A percentile compares a stretch with the other conserved stretches of the same genome.
phyloP scores from a whole-genome alignment of 2,113 vertebrate species.

The Sturnus vulgaris region DNA sequence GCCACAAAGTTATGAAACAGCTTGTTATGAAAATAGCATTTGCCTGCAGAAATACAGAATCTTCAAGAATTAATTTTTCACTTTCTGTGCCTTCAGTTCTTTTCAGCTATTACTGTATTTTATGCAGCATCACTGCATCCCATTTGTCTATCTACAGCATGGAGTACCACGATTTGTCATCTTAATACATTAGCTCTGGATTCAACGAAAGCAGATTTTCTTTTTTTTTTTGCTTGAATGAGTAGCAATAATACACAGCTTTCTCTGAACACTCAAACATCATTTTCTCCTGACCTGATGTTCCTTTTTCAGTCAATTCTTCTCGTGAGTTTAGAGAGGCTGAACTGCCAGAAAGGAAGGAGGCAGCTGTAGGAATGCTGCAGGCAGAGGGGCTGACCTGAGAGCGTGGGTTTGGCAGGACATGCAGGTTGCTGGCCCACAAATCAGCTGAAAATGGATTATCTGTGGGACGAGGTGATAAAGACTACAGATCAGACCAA shows the following conservation, averaged over 20 bases:
- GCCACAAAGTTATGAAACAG: not conserved
- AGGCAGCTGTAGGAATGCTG: not conserved
- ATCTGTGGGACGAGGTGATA: not conserved
- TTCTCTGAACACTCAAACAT: not conserved
- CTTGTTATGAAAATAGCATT: not conserved
- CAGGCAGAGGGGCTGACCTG: not conserved
- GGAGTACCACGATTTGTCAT: not conserved
- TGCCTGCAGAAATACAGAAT: not conserved
- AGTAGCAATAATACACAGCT: not conserved
- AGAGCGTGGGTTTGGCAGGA: not conserved
- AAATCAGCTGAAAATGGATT: conserved; percentile 39
- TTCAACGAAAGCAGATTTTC: not conserved
- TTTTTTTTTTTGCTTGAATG: not conserved
- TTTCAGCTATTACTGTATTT: not conserved
- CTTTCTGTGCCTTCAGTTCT: not conserved
- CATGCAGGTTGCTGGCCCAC: not conserved
- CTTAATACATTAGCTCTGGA: not conserved
- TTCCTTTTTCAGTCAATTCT: not conserved
- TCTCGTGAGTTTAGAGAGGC: not conserved
- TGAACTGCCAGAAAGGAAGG: not conserved
- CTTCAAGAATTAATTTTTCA: not conserved
- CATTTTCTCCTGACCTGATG: not conserved
- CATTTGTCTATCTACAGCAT: not conserved
- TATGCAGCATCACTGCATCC: not conserved
- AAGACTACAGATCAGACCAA: conserved; percentile 29